Evolutionary conservation across 2,888 invertebrate genomes (phyloP), one percentile per base, ranked within the genome.

Genomic region (Dione vanillae): DNA sequence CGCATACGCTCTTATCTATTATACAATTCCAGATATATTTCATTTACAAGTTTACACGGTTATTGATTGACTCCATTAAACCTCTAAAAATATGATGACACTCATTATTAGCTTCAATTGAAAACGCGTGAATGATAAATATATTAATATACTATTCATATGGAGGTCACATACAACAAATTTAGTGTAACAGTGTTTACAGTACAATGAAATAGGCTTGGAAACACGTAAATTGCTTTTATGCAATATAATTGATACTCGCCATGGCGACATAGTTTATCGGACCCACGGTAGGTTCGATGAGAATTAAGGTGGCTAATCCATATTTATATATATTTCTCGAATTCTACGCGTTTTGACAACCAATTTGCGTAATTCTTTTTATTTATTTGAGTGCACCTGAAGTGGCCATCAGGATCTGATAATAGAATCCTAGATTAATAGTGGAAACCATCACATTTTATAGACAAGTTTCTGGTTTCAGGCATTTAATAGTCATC

Each of bases 41-140:
- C 14, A 43, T 27, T 14, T 5, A 14, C 20, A 27, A 16, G 11
- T 11, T 16, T 43, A 14, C 1, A 43, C 14, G 10, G 11, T 43
- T 59, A 61, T 61, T 35, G 27, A 45, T 61, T 11, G 45, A 27
- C 40, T 47, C 41, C 65, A 69, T 65, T 58, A 69, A 65, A 65
- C 58, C 65, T 65, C 65, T 49, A 41, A 58, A 65, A 56, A 65
- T n/a, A 27, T 56, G 51, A 59, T 56, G 49, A 20, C 64, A 35
- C 40, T 16, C 49, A 81, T 76, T 82, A 87, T 87, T 86, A 85
- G 80, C 77, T 83, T 82, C 86, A 88, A 89, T 88, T 87, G 86
- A 80, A 80, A 82, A 72, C 79, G 81, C 77, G 77, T 72, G 78
- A 77, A 79, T 80, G 79, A 84, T 80, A 82, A 83, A 81, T 62